Base-by-base conservation (phyloP, 2,888 invertebrate species). In the Agrotis clavis region DNA sequence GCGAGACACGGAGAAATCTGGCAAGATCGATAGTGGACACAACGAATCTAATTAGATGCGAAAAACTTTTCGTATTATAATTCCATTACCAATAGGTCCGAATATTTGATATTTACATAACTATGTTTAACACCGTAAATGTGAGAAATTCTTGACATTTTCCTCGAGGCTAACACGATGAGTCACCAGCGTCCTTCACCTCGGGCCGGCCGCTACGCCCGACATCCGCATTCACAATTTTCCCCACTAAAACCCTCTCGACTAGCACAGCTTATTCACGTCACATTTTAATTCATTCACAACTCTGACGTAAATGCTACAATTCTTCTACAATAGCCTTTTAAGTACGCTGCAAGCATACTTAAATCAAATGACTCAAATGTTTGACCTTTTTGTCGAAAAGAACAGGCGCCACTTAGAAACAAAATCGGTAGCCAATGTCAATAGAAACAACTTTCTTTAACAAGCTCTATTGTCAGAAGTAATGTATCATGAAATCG, bases 141-240 rank as follows among this genome's bases (percentile, higher is more conserved):
- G 77, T 78, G 68, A 83, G 79, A 85, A 82, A 89, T 90, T 88
- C 88, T 92, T 85, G 81, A 83, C 84, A 90, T 91, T 90, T 91
- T 88, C 88, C 87, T 87, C 77, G 85, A 86, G 87, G 89, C 88
- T 87, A 85, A 87, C 86, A 84, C 87, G 88, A 88, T 95, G 95
- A 95, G 88, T 95, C 95, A 95, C 88, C 83, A 82, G 83, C 92
- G 95, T 91, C 95, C 95, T 95, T 95, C 94, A 95, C 93, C 94
- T 93, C 92, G 80, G 83, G 86, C 78, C 79, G 89, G 82, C 86
- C 89, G 87, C 86, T 88, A 89, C 89, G 82, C 78, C 85, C 86
- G 85, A 92, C 92, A 94, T 94, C 93, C 94, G 94, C 92, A 90
- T 94, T 92, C 90, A 89, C 86, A 90, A 89, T 91, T 90, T 90